Conservation (phyloP, 2,113 vertebrate species). For the Cavia porcellus region DNA sequence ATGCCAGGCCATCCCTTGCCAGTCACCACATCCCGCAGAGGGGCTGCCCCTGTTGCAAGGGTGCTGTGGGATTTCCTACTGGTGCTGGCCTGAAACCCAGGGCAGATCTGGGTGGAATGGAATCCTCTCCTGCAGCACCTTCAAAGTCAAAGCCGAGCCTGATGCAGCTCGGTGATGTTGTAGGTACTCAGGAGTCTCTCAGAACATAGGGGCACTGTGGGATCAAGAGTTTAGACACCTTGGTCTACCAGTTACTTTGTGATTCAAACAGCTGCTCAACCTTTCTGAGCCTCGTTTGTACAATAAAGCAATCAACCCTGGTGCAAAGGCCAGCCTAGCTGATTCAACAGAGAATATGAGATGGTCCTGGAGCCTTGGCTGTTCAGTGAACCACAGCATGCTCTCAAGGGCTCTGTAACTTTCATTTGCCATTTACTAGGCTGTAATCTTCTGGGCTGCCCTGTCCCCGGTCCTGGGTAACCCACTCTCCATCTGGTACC, state of each 20-base stretch:
- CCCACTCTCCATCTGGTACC: constrained; percentile 66
- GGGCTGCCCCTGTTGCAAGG: neutral
- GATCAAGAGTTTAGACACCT: neutral
- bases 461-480: constrained; percentile 45
- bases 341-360: neutral
- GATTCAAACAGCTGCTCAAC: neutral
- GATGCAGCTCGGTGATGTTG: neutral
- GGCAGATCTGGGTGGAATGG: neutral
- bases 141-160: neutral
- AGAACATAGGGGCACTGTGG: neutral
- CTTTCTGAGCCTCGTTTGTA: constrained; percentile 16
- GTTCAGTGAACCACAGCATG: neutral
- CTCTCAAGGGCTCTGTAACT: constrained; percentile 5
- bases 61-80: neutral
- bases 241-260: neutral
- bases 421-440: constrained; percentile 57
- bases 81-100: neutral
- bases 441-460: constrained; percentile 56
- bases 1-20: neutral
- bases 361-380: neutral
- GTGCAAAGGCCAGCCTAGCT: constrained; percentile 18
- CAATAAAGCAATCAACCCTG: neutral
- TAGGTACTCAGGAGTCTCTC: neutral
- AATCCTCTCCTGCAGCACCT: neutral
- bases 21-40: neutral